Evolutionary conservation across 2,797 vertebrate genomes (phyloP).

Genomic region (Pangasius krempfi): DNA sequence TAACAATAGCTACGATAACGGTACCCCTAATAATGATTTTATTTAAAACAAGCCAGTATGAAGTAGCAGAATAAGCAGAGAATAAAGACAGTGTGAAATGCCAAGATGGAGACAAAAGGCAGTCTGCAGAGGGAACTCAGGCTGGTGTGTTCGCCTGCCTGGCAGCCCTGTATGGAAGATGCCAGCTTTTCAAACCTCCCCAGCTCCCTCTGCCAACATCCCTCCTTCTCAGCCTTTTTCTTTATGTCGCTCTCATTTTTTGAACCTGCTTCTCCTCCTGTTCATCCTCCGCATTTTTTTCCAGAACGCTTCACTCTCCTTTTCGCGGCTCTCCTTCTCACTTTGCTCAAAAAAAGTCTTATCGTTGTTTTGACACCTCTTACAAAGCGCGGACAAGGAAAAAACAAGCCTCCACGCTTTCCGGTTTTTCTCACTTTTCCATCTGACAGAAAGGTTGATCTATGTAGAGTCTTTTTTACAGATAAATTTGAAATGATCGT

Average conservation of each 20-base stretch:
- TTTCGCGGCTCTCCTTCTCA: conserved; percentile 49
- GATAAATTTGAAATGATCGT: conserved; percentile 44
- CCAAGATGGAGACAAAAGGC: conserved; percentile 74
- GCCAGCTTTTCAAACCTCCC: conserved; percentile 80
- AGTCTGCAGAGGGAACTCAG: conserved; percentile 74
- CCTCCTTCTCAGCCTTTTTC: conserved; percentile 55
- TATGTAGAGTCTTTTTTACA: neutral
- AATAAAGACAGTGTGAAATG: conserved; percentile 77
- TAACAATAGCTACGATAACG: neutral
- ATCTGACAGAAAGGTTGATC: conserved; percentile 14
- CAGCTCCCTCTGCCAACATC: conserved; percentile 68
- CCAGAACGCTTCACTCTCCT: conserved; percentile 58
- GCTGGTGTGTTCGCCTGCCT: conserved; percentile 72
- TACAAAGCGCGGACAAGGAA: conserved; percentile 8
- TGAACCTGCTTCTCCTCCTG: conserved; percentile 68
- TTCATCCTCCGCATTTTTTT: conserved; percentile 63
- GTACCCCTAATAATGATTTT: conserved; percentile 35
- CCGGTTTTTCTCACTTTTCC: neutral
- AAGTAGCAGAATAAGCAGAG: conserved; percentile 59
- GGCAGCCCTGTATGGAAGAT: conserved; percentile 75
- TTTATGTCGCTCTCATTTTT: conserved; percentile 44
- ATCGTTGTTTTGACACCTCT: conserved; percentile 45
- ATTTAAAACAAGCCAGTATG: conserved; percentile 37
- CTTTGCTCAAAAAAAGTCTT: conserved; percentile 27
- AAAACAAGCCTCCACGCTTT: conserved; percentile 20